Evolutionary conservation across 1,140 invertebrate genomes (phyloP), one percentile per base, ranked within the genome.

Genomic region (Plectus sambesii): DNA sequence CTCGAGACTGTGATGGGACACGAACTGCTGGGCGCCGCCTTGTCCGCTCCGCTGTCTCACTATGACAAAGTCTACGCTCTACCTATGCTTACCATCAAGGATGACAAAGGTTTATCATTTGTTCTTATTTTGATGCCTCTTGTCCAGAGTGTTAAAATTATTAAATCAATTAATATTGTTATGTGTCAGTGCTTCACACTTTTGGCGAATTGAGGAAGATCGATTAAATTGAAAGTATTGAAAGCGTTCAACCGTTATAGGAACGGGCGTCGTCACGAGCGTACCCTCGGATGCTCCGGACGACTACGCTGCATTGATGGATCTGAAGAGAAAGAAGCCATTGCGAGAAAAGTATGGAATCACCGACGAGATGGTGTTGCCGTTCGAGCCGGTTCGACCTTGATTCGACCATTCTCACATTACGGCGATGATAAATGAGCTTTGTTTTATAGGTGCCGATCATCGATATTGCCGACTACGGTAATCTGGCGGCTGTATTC

Each of bases 281-380:
- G 94, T 99, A 2, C 93, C 93, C 0, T 94, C 90, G 2, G 94
- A 98, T 76, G 85, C 94, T 2, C 94, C 94, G 1, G 94, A 99
- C 74, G 94, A 99, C 73, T 97, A 84, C 72, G 90, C 89, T 24
- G 90, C 92, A 26, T 73, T 98, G 1, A 76, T 81, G 12, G 93
- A 99, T 75, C 73, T 99, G 24, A 89, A 97, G 64, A 96, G 93
- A 60, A 98, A 99, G 69, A 78, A 65, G 66, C 76, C 85, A 3
- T 79, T 98, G 19, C 77, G 93, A 62, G 82, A 94, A 70, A 97
- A 98, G 65, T 98, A 89, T 73, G 78, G 78, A 2, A 81, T 99
- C 29, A 80, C 73, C 43, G 87, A 96, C 73, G 81, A 94, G 59
- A 97, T 96, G 87, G 84, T 89, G 12, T 44, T 84, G n/a, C 80